Base-by-base conservation (phyloP, 1,140 invertebrate genomes). In the Megathymus violae region DNA sequence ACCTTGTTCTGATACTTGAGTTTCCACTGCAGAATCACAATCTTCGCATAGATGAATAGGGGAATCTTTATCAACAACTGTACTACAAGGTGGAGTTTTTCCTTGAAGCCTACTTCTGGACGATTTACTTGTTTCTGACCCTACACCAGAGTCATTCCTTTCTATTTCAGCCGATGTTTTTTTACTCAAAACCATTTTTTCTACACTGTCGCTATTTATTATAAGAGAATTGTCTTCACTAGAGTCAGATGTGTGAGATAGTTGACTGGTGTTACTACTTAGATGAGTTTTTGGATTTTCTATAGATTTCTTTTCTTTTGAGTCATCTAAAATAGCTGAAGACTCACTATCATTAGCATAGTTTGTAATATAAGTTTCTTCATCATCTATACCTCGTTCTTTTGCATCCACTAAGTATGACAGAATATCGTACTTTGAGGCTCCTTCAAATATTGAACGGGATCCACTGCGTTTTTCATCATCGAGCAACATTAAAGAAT, bases 111-210 rank as follows among this genome's bases (percentile, higher is more conserved):
- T 92, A 78, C 95, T 96, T 72, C 96, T 93, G 47, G 95, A 96
- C n/a, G 95, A 95, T 82, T 97, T 96, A 80, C 96, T 97, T 1
- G 97, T 98, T 87, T 98, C 97, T 1, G 96, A 97, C 27, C 97
- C 97, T 0, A 98, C 97, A 0, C 97, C 97, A 9, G 97, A 98
- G 85, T 98, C 97, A 71, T 97, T 98, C 63, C 97, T 92, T 90
- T 98, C 97, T 50, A 98, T 95, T 80, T 95, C 94, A 7, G 92
- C 92, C 7, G 91, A 91, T 40, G 92, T 82, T 70, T 93, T 93
- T 70, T 92, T 92, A 69, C 83, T 91, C n/a, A 80, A 83, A 73
- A 88, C 40, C 11, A 77, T 63, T 77, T 93, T 93, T 62, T 93
- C 92, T 62, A 92, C 85, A 47, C 79, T 76, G 11, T 93, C 91